These are phyloP conservation scores for Clarias batrachus DNA, from an alignment of 2,113 vertebrate genomes.

Conservation along the genomic window DNA sequence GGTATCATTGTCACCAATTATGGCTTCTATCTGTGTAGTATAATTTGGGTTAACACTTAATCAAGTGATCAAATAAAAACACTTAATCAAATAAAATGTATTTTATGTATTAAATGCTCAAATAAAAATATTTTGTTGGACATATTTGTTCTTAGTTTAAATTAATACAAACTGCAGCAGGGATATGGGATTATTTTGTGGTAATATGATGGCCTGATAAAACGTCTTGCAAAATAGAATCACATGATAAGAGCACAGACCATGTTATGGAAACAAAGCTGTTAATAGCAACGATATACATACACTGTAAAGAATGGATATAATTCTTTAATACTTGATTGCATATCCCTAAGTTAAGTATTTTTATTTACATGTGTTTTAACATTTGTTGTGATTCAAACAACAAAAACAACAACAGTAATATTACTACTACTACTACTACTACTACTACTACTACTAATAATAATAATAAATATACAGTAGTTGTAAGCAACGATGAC, in stretches of 20 bases:
- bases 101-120: not conserved
- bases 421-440: too few species aligned
- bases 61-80: not conserved
- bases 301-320: not conserved
- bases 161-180: slow-evolving; percentile 1
- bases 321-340: not conserved
- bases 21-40: not conserved
- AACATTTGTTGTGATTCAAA: too few species aligned
- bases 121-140: not conserved
- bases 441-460: too few species aligned
- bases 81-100: not conserved
- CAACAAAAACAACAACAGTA: too few species aligned
- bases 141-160: not conserved
- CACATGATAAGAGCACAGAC: not conserved
- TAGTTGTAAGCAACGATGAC: too few species aligned
- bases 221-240: not conserved
- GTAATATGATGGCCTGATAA: not conserved
- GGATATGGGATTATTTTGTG: not conserved
- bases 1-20: slow-evolving; percentile 17
- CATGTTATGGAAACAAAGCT: not conserved
- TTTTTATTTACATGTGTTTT: too few species aligned
- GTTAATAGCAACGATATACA: not conserved
- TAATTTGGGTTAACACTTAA: not conserved
- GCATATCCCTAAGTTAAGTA: too few species aligned
- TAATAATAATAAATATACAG: too few species aligned